phyloP scores from a whole-genome alignment of 2,113 vertebrate species.

The Phalacrocorax aristotelis region DNA sequence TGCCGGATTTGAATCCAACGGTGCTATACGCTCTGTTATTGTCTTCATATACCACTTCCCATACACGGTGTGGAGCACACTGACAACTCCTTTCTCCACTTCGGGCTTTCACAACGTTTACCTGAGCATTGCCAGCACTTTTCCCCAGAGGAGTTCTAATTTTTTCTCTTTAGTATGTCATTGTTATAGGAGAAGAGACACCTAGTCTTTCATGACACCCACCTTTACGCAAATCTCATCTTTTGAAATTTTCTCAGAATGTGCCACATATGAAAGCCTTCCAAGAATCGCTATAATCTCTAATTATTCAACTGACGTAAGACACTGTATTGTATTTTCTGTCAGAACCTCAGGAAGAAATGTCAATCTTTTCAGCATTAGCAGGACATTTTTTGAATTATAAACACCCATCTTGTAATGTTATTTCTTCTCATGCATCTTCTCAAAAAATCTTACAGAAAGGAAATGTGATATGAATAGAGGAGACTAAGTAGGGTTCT shows the following conservation, averaged over 20 bases:
- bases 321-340: constrained; percentile 42
- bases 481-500: neutral
- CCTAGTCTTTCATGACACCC: neutral
- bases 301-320: constrained; percentile 53
- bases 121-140: neutral
- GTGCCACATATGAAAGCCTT: constrained; percentile 5
- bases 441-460: constrained; percentile 21
- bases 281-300: constrained; percentile 52
- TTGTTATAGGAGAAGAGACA: neutral
- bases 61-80: neutral
- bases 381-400: constrained; percentile 42
- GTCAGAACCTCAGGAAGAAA: constrained; percentile 37
- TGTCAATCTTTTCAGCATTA: constrained; percentile 55
- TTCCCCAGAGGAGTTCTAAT: neutral
- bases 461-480: neutral
- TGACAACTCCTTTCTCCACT: neutral
- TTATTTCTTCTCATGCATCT: constrained; percentile 13
- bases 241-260: constrained; percentile 20
- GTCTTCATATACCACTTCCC: neutral
- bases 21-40: neutral
- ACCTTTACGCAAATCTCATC: constrained; percentile 30
- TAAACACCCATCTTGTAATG: neutral
- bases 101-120: accelerated
- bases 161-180: neutral
- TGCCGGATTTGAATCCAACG: neutral